Evolutionary conservation across 2,888 invertebrate species (phyloP).

Genomic region (Choreutis nemorana): DNA sequence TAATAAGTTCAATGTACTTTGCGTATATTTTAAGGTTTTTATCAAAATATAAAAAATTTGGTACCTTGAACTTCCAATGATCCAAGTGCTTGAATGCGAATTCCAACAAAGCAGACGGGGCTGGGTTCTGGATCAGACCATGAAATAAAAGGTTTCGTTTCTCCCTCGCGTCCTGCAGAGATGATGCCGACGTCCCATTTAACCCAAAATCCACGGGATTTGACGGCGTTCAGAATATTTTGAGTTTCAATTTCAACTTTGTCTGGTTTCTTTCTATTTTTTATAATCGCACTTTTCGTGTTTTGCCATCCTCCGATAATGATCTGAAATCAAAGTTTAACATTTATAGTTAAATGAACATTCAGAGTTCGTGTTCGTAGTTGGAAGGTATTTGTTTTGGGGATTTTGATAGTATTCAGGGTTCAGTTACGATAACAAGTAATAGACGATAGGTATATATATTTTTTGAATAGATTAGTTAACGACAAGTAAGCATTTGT

Average conservation of each 20-base stretch:
- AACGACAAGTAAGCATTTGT: too few relatives aligned
- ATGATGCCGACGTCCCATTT: constrained; percentile 76
- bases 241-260: constrained; percentile 76
- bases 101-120: constrained; percentile 76
- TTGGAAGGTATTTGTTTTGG: too few relatives aligned
- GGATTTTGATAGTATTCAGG: too few relatives aligned
- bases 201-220: constrained; percentile 86
- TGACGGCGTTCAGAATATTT: constrained; percentile 73
- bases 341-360: too few relatives aligned
- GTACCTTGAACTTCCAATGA: constrained; percentile 84
- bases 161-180: constrained; percentile 77
- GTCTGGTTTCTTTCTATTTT: constrained; percentile 79
- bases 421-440: too few relatives aligned
- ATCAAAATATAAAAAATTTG: too few relatives aligned
- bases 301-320: constrained; percentile 92
- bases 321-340: constrained; percentile 68
- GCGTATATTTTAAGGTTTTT: constrained; percentile 2
- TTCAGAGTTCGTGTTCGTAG: too few relatives aligned
- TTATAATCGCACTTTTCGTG: constrained; percentile 82
- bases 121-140: constrained; percentile 77
- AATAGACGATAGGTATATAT: too few relatives aligned
- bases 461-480: too few relatives aligned
- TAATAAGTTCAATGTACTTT: constrained; percentile 59
- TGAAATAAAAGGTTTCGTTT: constrained; percentile 75
- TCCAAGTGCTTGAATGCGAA: constrained; percentile 84